Evolutionary conservation across 2,797 vertebrate genomes (phyloP).

Genomic region (Chelidonichthys spinosus): DNA sequence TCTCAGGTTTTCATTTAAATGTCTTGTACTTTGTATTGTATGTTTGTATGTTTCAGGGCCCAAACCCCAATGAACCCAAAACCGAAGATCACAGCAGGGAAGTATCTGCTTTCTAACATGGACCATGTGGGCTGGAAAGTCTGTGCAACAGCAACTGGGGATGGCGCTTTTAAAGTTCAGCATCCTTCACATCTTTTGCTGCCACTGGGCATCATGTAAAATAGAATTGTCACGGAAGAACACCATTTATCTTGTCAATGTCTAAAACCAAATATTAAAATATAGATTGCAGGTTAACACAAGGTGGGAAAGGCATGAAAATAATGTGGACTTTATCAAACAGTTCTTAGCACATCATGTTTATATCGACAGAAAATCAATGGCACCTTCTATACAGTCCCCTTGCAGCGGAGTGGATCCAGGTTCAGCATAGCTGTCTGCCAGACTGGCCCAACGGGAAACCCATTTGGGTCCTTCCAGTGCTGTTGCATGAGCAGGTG

Average conservation of each 20-base stretch:
- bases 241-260: not conserved
- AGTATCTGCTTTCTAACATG: not conserved
- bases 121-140: not conserved
- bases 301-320: not conserved
- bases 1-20: not conserved
- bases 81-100: not conserved
- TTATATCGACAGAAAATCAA: not conserved
- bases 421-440: conserved; percentile 89
- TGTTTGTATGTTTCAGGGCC: not conserved
- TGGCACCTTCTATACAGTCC: conserved; percentile 71
- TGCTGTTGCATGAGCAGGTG: conserved; percentile 64
- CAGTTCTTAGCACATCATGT: not conserved
- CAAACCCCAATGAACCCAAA: not conserved
- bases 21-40: not conserved
- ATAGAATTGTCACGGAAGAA: too few relatives aligned
- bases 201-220: too few relatives aligned
- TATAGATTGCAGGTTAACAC: not conserved
- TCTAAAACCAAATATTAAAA: not conserved
- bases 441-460: conserved; percentile 96
- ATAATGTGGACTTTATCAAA: not conserved
- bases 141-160: not conserved
- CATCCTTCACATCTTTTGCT: not conserved
- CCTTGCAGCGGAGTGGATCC: conserved; percentile 78
- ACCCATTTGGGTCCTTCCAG: conserved; percentile 91
- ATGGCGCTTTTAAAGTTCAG: not conserved